phyloP scores from a whole-genome alignment of 2,797 vertebrate species.

The Cirrhinus mrigala region DNA sequence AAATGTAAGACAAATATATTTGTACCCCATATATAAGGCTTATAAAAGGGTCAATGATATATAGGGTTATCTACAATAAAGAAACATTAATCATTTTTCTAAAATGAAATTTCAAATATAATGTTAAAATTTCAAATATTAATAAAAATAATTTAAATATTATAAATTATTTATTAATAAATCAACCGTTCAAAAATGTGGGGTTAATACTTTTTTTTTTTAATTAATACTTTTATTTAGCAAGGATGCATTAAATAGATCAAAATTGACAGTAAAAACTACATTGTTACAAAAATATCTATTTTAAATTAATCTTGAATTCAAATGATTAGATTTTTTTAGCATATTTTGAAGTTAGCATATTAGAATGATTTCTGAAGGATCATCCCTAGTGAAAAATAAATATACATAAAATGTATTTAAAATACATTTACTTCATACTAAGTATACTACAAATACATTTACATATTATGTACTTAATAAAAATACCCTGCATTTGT shows the following conservation, averaged over 20 bases:
- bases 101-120: neutral
- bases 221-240: neutral
- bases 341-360: no score
- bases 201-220: neutral
- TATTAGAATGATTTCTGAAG: neutral
- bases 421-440: no score
- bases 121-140: no score
- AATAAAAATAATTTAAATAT: neutral
- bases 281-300: no score
- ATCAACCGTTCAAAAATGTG: neutral
- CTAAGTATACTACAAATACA: no score
- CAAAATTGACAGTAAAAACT: no score
- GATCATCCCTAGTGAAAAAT: neutral
- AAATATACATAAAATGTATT: no score
- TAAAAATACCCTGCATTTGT: no score
- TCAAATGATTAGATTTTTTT: no score
- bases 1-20: constrained; percentile 34
- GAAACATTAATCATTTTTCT: neutral
- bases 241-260: neutral
- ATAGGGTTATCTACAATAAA: neutral
- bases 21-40: neutral
- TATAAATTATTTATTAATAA: no score
- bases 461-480: no score
- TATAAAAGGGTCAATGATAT: neutral
- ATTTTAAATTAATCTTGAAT: no score